These are phyloP conservation scores for Nemoura dubitans DNA, from an alignment of 2,888 invertebrate species.

Conservation along the genomic window DNA sequence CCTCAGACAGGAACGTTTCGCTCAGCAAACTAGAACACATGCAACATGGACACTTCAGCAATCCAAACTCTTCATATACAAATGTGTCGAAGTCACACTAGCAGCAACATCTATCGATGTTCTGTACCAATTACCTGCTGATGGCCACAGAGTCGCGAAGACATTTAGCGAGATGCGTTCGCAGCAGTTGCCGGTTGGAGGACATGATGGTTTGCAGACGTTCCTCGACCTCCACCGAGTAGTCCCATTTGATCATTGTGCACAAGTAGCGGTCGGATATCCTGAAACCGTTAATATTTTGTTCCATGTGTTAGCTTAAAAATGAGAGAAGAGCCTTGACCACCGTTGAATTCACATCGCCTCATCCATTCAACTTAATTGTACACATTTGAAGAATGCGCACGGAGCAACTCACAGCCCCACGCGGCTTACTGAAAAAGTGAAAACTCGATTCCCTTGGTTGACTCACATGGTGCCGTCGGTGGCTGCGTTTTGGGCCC, in stretches of 20 bases:
- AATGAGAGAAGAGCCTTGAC: too few species aligned
- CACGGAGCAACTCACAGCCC: too few species aligned
- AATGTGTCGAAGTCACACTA: too few species aligned
- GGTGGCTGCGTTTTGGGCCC: constrained; percentile 64
- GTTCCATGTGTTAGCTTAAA: neutral
- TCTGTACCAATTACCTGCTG: constrained; percentile 58
- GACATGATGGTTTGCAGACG: constrained; percentile 79
- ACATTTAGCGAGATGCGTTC: constrained; percentile 82
- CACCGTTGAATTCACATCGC: too few species aligned
- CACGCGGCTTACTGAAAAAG: too few species aligned
- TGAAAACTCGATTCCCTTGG: neutral
- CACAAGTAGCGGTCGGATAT: constrained; percentile 80
- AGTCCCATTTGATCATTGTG: constrained; percentile 85
- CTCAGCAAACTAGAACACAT: constrained; percentile 64
- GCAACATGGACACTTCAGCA: neutral
- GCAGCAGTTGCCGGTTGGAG: constrained; percentile 79
- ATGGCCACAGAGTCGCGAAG: constrained; percentile 77
- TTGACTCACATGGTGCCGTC: constrained; percentile 22
- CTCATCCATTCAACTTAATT: too few species aligned
- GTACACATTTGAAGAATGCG: too few species aligned
- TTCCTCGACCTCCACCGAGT: constrained; percentile 82
- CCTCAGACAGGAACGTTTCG: constrained; percentile 73
- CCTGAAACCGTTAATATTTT: constrained; percentile 62
- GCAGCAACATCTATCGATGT: too few species aligned
- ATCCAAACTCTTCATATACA: too few species aligned